Base-by-base conservation (phyloP, 2,888 invertebrate species). In the Brachycybe producta region DNA sequence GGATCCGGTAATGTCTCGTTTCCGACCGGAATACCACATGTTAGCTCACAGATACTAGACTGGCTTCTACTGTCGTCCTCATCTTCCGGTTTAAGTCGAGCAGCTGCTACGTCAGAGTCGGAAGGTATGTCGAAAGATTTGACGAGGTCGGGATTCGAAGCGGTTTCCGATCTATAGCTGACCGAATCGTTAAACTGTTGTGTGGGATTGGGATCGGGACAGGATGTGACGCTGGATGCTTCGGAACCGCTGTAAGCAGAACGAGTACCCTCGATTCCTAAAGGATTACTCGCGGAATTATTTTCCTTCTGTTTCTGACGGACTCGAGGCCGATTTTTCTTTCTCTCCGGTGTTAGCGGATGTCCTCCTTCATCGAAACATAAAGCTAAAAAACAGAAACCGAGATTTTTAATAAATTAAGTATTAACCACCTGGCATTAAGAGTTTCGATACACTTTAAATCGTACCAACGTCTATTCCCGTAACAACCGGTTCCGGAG, bases 391-490 rank as follows among this genome's bases (percentile, higher is more conserved):
- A 19, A 4, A 24, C 42, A 26, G 2, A 13, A 13, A 42, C 30
- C 30, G 8, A 8, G 30, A 30, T n/a, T n/a, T n/a, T n/a, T n/a
- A n/a, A n/a, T n/a, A n/a, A n/a, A n/a, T n/a, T n/a, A n/a, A n/a
- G n/a, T n/a, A n/a, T n/a, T n/a, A n/a, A n/a, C n/a, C n/a, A n/a
- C n/a, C n/a, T n/a, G n/a, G n/a, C n/a, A n/a, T n/a, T n/a, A n/a
- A n/a, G n/a, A n/a, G n/a, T n/a, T n/a, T n/a, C n/a, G n/a, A n/a
- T n/a, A n/a, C n/a, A n/a, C n/a, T n/a, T n/a, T n/a, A 15, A 11
- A 27, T 13, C 23, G 43, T 48, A 52, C 54, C 87, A 5, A 87
- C 78, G 70, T 88, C 88, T 28, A 84, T 72, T 8, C 64, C 67
- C 41, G 61, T 57, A 27, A 62, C 56, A 28, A 80, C 73, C 15